phyloP scores from a whole-genome alignment of 2,113 vertebrate genomes.

The Regulus satrapa region DNA sequence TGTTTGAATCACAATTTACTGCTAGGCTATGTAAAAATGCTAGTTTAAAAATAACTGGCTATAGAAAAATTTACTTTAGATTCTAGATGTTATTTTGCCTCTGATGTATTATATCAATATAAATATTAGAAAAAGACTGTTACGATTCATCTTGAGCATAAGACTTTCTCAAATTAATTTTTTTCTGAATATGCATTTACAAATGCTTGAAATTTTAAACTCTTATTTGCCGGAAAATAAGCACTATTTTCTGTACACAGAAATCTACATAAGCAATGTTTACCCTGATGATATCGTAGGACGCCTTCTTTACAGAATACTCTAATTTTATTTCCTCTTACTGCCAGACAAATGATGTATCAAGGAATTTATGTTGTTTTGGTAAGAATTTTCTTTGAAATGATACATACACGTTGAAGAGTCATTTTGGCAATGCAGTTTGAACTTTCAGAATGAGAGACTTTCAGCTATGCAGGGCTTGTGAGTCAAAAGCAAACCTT shows the following conservation, averaged over 20 bases:
- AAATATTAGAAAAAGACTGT: not conserved
- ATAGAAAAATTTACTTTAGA: not conserved
- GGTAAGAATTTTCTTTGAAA: not conserved
- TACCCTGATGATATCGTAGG: not conserved
- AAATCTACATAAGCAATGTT: not conserved
- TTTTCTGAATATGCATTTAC: not conserved
- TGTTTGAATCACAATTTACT: not conserved
- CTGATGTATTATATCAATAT: not conserved
- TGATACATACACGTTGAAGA: not conserved
- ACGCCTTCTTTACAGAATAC: not conserved
- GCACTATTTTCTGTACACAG: not conserved
- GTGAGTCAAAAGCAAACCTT: not conserved
- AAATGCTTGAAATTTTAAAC: not conserved
- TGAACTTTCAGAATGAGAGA: not conserved
- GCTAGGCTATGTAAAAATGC: not conserved
- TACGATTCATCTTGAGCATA: not conserved
- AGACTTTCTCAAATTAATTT: not conserved
- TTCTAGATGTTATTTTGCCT: not conserved
- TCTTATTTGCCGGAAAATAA: not conserved
- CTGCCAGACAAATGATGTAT: not conserved
- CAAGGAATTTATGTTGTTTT: not conserved
- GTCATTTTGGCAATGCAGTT: not conserved
- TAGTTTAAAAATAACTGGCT: not conserved
- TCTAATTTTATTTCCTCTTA: not conserved
- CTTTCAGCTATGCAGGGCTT: not conserved